These are phyloP conservation scores for Muschampia plurimacula DNA, from an alignment of 2,888 invertebrate genomes.

Conservation along the genomic window DNA sequence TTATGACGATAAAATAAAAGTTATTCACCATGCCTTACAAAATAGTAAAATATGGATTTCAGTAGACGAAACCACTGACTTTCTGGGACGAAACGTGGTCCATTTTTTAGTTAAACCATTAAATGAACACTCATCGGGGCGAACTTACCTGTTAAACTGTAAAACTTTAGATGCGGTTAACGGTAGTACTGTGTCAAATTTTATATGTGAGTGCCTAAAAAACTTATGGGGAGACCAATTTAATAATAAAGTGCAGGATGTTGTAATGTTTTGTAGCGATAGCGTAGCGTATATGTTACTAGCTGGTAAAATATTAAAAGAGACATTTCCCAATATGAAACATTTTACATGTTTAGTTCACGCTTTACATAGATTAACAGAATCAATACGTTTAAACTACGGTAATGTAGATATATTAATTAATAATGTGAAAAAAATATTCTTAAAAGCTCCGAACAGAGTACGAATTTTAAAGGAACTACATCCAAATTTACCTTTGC, in stretches of 20 bases:
- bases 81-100: neutral
- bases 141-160: neutral
- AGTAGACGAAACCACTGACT: neutral
- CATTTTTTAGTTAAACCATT: neutral
- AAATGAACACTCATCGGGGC: neutral
- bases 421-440: constrained; percentile 40
- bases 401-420: constrained; percentile 39
- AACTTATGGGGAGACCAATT: neutral
- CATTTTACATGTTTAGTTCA: constrained; percentile 42
- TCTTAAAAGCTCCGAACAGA: constrained; percentile 38
- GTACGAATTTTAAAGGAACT: constrained; percentile 36
- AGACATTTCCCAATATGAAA: constrained; percentile 30
- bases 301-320: constrained; percentile 37
- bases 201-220: neutral
- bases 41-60: neutral
- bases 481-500: constrained; percentile 23
- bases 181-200: neutral
- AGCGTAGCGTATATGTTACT: constrained; percentile 39
- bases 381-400: constrained; percentile 29
- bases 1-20: neutral
- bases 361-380: constrained; percentile 34
- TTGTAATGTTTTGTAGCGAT: constrained; percentile 37
- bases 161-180: neutral
- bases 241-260: neutral
- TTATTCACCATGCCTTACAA: neutral